Evolutionary conservation across 1,140 invertebrate species (phyloP).

Genomic region (Aphaenogaster rudis): DNA sequence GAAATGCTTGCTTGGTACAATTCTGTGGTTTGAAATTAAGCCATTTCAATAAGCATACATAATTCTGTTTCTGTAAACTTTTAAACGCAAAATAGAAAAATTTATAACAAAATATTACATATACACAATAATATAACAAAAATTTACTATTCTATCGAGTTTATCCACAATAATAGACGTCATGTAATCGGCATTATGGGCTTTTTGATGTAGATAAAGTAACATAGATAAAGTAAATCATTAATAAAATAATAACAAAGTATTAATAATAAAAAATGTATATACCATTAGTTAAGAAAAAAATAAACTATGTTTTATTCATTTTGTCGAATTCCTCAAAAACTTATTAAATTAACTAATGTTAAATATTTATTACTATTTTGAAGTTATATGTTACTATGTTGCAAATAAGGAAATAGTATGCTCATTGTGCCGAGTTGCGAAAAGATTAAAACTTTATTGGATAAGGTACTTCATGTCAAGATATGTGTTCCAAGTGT

Average conservation of each 20-base stretch:
- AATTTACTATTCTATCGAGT: not conserved
- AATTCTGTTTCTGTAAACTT: not conserved
- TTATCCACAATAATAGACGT: not conserved
- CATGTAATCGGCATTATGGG: not conserved
- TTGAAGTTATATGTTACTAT: not conserved
- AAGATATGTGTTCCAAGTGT: not conserved
- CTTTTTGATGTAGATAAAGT: not conserved
- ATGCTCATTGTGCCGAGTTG: not conserved
- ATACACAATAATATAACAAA: not conserved
- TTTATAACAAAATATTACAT: too few relatives aligned
- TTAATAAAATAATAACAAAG: not conserved
- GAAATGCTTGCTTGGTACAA: constrained; percentile 27
- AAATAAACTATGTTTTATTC: not conserved
- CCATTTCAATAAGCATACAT: not conserved
- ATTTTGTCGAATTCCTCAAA: not conserved
- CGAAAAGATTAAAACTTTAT: constrained; percentile 17
- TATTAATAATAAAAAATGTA: not conserved
- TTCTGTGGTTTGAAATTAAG: constrained; percentile 13
- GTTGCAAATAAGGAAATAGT: not conserved
- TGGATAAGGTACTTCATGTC: constrained; percentile 26
- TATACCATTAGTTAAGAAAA: not conserved
- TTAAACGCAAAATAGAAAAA: not conserved
- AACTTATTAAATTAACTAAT: not conserved
- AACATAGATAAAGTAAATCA: not conserved
- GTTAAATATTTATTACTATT: not conserved